These are phyloP conservation scores for Flexamia atlantica DNA, from an alignment of 2,888 invertebrate genomes.

Conservation along the genomic window DNA sequence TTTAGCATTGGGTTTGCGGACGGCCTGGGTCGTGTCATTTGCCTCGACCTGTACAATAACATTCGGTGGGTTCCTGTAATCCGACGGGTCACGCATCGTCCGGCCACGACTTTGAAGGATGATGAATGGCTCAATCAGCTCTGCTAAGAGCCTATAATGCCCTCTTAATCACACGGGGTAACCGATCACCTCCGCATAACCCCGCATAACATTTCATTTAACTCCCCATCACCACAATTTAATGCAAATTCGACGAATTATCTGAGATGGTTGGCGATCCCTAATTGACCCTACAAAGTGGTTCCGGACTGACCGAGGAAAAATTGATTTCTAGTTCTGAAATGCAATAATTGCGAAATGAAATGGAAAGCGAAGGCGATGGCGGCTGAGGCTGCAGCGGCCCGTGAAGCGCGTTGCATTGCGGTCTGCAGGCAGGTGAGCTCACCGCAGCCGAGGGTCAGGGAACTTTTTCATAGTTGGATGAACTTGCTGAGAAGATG, in stretches of 20 bases:
- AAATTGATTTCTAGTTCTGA: slow-evolving; percentile 11
- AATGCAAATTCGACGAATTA: slow-evolving; percentile 26
- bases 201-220: slow-evolving; percentile 24
- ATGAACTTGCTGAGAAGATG: slow-evolving; percentile 15
- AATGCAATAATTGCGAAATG: slow-evolving; percentile 37
- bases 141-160: not conserved
- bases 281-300: not conserved
- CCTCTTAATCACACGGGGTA: not conserved
- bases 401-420: not conserved
- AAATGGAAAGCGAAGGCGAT: slow-evolving; percentile 34
- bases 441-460: not conserved
- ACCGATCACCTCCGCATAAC: not conserved
- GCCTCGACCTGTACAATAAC: not conserved
- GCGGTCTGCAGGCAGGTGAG: slow-evolving; percentile 22
- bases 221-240: slow-evolving; percentile 10
- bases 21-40: no score
- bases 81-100: slow-evolving; percentile 14
- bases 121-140: slow-evolving; percentile 25
- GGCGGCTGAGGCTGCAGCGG: not conserved
- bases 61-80: slow-evolving; percentile 6
- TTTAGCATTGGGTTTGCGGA: no score
- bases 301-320: slow-evolving; percentile 15
- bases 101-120: slow-evolving; percentile 4
- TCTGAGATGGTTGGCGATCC: not conserved
- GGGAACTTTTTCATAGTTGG: slow-evolving; percentile 29